These are phyloP conservation scores for Osmerus eperlanus DNA, from an alignment of 2,113 vertebrate species.

Conservation along the genomic window DNA sequence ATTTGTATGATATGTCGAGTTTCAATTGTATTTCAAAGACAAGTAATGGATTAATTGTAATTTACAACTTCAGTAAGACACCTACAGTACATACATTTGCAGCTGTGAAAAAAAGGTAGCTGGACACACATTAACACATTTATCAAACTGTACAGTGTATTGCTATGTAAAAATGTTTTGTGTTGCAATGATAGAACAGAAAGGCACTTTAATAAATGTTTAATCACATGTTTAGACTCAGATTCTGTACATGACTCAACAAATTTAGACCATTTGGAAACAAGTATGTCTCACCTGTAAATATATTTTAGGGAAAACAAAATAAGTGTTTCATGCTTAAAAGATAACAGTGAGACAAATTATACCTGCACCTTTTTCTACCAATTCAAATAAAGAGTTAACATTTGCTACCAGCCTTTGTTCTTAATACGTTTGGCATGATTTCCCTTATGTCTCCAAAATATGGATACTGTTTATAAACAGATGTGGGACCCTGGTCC, in stretches of 20 bases:
- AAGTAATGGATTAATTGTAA: constrained; percentile 71
- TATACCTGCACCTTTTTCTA: constrained; percentile 79
- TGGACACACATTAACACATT: constrained; percentile 58
- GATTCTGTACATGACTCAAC: constrained; percentile 75
- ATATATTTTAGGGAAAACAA: constrained; percentile 68
- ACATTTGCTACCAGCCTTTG: constrained; percentile 73
- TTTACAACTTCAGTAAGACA: constrained; percentile 64
- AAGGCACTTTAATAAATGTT: constrained; percentile 84
- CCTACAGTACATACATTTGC: constrained; percentile 52
- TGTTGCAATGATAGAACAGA: constrained; percentile 74
- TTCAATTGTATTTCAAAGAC: constrained; percentile 76
- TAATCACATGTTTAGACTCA: constrained; percentile 76
- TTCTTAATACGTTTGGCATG: constrained; percentile 25
- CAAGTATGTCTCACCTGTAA: constrained; percentile 69
- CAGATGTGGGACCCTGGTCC: too few relatives aligned
- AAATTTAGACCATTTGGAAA: constrained; percentile 60
- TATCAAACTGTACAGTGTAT: constrained; percentile 74
- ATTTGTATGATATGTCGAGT: constrained; percentile 82
- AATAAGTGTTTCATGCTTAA: constrained; percentile 63
- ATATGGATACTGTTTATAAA: background rate
- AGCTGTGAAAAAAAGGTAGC: constrained; percentile 57
- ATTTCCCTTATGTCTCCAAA: background rate
- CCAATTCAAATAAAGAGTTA: constrained; percentile 82
- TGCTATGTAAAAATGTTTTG: constrained; percentile 76
- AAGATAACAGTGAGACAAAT: constrained; percentile 62